phyloP scores from a whole-genome alignment of 2,113 vertebrate genomes.

The Greenwoodochromis staneri region DNA sequence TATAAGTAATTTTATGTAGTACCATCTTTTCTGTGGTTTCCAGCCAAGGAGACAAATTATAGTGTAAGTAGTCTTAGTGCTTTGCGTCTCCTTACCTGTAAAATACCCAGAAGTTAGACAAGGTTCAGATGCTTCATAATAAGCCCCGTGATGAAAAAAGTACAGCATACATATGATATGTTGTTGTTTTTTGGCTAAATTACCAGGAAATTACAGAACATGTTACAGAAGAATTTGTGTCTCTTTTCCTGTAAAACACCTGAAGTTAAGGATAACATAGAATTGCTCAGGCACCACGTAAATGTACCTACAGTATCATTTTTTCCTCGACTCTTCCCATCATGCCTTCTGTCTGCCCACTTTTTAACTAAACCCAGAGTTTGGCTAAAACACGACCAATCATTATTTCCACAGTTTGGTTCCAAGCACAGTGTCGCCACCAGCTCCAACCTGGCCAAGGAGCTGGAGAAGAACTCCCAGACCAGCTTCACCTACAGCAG shows the following conservation, averaged over 20 bases:
- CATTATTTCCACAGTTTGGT: neutral
- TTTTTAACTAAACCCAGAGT: neutral
- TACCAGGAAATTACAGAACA: neutral
- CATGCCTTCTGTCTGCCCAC: neutral
- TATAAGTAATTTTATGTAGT: neutral
- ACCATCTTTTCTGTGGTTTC: neutral
- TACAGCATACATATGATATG: neutral
- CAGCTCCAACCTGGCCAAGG: neutral
- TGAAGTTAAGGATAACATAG: rapidly evolving
- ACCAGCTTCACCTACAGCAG: neutral
- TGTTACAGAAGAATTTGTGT: neutral
- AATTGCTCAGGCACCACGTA: neutral
- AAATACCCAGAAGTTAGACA: neutral
- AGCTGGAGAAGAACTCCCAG: neutral
- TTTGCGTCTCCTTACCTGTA: neutral
- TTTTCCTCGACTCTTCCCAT: neutral
- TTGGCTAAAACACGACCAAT: neutral
- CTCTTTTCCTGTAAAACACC: neutral
- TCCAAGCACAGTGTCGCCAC: neutral
- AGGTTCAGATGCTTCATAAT: neutral
- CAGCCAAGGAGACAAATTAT: neutral
- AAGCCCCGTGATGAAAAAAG: neutral
- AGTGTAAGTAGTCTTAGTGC: neutral
- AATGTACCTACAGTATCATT: neutral
- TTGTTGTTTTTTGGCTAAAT: neutral